Evolutionary conservation across 2,113 vertebrate species (phyloP), one percentile per base, ranked within the genome.

Genomic region (Syngnathoides biaculeatus): DNA sequence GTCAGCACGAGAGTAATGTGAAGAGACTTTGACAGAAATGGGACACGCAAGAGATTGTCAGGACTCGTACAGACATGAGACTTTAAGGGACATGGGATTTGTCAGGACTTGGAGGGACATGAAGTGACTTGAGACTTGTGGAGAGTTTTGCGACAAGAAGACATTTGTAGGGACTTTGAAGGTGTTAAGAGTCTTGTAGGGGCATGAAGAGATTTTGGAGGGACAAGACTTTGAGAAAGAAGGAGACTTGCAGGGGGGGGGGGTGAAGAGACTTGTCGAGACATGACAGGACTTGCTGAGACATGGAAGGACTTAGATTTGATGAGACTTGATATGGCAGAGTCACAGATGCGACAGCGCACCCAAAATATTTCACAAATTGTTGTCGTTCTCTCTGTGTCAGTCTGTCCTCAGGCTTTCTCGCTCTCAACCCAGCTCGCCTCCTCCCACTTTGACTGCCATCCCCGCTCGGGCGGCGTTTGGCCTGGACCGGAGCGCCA

Each of bases 401-500:
- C 71, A 86, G 86, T 70, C 66, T 48, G 74, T 88, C 77, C 74
- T 89, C 58, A 86, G 85, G 48, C 79, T 84, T 65, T 87, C 87
- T 30, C 84, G 79, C 24, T 93, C 93, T 24, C 89, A 89, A 63
- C 91, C 92, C 0, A 77, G 79, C 53, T 92, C 93, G 24, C 92
- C 93, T 77, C 90, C 67, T 2, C 35, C 69, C 20, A 3, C 56
- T 35, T 60, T 88, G 80, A 64, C 67, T 8, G 63, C 61, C 68
- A 74, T 86, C 39, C 82, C 81, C 5, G 89, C 87, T 0, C 80
- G 85, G 0, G 81, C 89, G 11, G 84, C 85, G 22, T 84, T 93
- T 59, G 91, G 79, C 67, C 79, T 94, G 82, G 93, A 93, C 10
- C 90, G 85, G 40, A 92, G 92, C 79, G 89, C 94, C 86, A 88